These are phyloP conservation scores for Philaenus spumarius DNA, from an alignment of 1,140 invertebrate genomes.

Conservation along the genomic window DNA sequence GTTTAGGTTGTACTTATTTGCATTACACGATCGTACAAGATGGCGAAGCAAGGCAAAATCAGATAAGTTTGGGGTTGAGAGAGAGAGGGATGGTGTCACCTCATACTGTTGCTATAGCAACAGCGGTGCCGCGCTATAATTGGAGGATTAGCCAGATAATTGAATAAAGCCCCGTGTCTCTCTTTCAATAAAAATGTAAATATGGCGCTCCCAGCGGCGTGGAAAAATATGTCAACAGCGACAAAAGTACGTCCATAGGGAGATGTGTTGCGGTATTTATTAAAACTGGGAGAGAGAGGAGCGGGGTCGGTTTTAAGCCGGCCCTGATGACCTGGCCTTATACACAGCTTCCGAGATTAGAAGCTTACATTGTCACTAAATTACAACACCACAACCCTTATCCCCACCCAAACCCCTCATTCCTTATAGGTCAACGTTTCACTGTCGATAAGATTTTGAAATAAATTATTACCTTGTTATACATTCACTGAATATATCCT, in stretches of 20 bases:
- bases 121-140: constrained; percentile 12
- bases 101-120: constrained; percentile 14
- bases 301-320: too few relatives aligned
- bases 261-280: not conserved
- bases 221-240: constrained; percentile 10
- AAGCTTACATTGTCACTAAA: too few relatives aligned
- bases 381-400: too few relatives aligned
- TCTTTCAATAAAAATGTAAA: constrained; percentile 25
- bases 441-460: too few relatives aligned
- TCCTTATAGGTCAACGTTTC: too few relatives aligned
- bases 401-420: too few relatives aligned
- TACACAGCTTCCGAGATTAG: too few relatives aligned
- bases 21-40: constrained; percentile 1
- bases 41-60: not conserved
- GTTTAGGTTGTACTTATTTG: too few relatives aligned
- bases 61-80: not conserved
- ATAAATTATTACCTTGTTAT: too few relatives aligned
- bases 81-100: constrained; percentile 1
- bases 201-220: not conserved
- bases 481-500: too few relatives aligned
- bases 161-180: constrained; percentile 20
- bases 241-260: not conserved
- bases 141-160: constrained; percentile 23
- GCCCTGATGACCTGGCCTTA: too few relatives aligned
- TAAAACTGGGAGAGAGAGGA: too few relatives aligned